Evolutionary conservation across 2,888 invertebrate genomes (phyloP).

Genomic region (Iphiclides podalirius): DNA sequence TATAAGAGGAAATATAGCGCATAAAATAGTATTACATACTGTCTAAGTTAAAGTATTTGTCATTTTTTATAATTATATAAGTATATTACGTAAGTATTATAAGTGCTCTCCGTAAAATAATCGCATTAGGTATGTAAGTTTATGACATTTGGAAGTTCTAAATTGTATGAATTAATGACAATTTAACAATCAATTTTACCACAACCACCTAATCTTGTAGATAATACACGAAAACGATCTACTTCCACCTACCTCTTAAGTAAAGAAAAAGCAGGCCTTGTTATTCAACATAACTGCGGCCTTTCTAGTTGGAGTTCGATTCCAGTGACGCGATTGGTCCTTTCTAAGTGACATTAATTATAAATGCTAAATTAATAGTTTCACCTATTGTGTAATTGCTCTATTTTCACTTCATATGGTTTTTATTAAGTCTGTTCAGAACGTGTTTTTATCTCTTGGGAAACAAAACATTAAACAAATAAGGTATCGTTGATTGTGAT

Average conservation of each 20-base stretch:
- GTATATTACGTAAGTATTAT: background rate
- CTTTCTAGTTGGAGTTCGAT: background rate
- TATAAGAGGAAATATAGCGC: no score
- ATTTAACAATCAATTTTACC: no score
- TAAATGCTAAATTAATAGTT: background rate
- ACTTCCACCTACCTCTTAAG: background rate
- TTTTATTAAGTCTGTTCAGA: no score
- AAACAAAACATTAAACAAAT: no score
- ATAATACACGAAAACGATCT: no score
- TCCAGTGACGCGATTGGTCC: background rate
- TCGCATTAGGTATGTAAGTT: slow-evolving; percentile 7
- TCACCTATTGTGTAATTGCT: background rate
- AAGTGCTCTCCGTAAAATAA: slow-evolving; percentile 3
- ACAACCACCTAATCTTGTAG: no score
- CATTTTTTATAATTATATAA: background rate
- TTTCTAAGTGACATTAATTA: background rate
- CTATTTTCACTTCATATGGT: no score
- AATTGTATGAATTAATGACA: no score
- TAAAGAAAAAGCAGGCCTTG: background rate
- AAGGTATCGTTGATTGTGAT: no score
- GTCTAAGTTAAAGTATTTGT: background rate
- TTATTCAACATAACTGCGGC: background rate
- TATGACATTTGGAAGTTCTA: no score
- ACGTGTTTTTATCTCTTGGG: no score
- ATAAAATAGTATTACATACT: no score